phyloP scores from a whole-genome alignment of 2,888 invertebrate species.

The Apomyelois bistriatella region DNA sequence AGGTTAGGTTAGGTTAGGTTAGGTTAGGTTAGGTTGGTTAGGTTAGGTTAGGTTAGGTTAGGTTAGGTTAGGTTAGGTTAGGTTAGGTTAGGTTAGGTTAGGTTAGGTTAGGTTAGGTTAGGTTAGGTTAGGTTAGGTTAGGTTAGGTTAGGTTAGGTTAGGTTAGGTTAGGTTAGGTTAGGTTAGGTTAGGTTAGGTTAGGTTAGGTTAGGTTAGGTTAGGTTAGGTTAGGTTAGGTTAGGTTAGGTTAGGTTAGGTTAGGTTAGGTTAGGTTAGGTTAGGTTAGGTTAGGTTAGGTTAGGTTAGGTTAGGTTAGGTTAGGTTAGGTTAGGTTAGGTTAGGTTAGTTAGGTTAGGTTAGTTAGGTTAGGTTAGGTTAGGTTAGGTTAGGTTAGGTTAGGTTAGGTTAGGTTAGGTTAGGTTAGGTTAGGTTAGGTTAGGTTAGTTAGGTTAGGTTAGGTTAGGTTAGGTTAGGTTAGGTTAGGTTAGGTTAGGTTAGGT shows the following conservation, averaged over 20 bases:
- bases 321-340: conserved; percentile 15
- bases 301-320: conserved; percentile 22
- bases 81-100: conserved; percentile 20
- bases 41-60: conserved; percentile 4
- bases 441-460: conserved; percentile 23
- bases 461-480: conserved; percentile 24
- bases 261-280: conserved; percentile 24
- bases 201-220: conserved; percentile 17
- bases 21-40: no score
- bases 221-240: conserved; percentile 19
- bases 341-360: conserved; percentile 24
- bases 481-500: conserved; percentile 23
- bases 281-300: conserved; percentile 26
- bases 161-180: conserved; percentile 24
- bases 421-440: conserved; percentile 26
- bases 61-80: conserved; percentile 19
- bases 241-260: conserved; percentile 24
- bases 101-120: conserved; percentile 19
- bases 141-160: conserved; percentile 25
- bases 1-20: conserved; percentile 20
- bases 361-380: conserved; percentile 22
- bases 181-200: conserved; percentile 17
- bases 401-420: conserved; percentile 26
- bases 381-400: conserved; percentile 26
- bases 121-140: conserved; percentile 22